A percentile compares a stretch with the other conserved stretches of the same genome.
Evolutionary conservation across 2,888 invertebrate genomes (phyloP).

Genomic region (Timema cristinae): DNA sequence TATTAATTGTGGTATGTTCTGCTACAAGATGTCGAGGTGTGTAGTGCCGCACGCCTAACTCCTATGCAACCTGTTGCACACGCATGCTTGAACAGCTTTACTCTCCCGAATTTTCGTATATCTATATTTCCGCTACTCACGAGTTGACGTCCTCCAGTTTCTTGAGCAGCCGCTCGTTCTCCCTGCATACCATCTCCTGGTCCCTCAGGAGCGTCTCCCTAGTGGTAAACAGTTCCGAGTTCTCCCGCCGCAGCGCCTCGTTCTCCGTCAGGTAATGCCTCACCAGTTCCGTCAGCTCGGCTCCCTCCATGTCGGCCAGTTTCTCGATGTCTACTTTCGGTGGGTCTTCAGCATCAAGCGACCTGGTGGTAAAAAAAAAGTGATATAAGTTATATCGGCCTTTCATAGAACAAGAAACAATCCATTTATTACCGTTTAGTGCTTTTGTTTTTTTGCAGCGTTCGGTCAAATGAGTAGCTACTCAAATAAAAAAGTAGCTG

Average conservation of each 20-base stretch:
- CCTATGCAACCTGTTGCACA: too few relatives aligned
- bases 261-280: constrained; percentile 82
- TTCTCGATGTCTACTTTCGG: constrained; percentile 68
- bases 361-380: constrained; percentile 20
- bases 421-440: too few relatives aligned
- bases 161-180: constrained; percentile 83
- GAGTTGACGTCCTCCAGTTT: constrained; percentile 85
- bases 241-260: constrained; percentile 73
- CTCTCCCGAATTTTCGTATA: too few relatives aligned
- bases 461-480: too few relatives aligned
- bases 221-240: constrained; percentile 75
- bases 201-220: constrained; percentile 79
- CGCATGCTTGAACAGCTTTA: too few relatives aligned
- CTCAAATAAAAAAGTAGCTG: too few relatives aligned
- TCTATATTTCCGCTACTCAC: constrained; percentile 52
- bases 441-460: too few relatives aligned
- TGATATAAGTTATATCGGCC: too few relatives aligned
- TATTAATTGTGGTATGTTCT: too few relatives aligned
- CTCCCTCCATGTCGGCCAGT: constrained; percentile 67
- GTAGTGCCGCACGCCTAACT: too few relatives aligned
- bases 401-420: too few relatives aligned
- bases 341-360: constrained; percentile 44
- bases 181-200: constrained; percentile 83
- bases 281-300: constrained; percentile 77
- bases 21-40: too few relatives aligned